Base-by-base conservation (phyloP, 1,140 invertebrate species). In the Neotoxoptera formosana region DNA sequence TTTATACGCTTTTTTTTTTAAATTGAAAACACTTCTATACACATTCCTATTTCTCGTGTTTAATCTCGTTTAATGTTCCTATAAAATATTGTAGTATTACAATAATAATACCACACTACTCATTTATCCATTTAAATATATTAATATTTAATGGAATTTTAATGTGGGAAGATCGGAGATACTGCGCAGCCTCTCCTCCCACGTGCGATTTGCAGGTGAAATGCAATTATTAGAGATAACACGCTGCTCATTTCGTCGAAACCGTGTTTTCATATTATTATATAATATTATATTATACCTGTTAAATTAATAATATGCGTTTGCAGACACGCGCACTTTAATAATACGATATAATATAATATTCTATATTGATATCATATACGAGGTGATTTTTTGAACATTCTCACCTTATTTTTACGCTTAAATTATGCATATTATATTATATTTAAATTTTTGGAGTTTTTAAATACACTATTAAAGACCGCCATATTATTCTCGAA, bases 101-200 rank as follows among this genome's bases (percentile, higher is more conserved):
- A n/a, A n/a, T n/a, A n/a, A n/a, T n/a, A 76, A 76, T 76, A 76
- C n/a, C 30, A 76, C 60, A 76, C n/a, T 14, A 76, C 60, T 76
- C 60, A 76, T 76, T 17, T 76, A 76, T 76, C 60, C 30, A 34
- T 76, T 76, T 76, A n/a, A 76, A 76, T 76, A n/a, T 76, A n/a
- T 76, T 76, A 76, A 76, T 76, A n/a, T 76, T 76, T n/a, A 76
- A 76, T 76, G 60, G 30, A n/a, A 76, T 76, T 17, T 76, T n/a
- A 20, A 76, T 76, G 60, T 76, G 30, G n/a, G 30, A n/a, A n/a
- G 60, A 76, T 76, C 17, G n/a, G 14, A 76, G 60, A 76, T 76
- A 76, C 60, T n/a, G 60, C 6, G 60, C 17, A 17, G 30, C 14
- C 60, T n/a, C n/a, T 76, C 30, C 14, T n/a, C 60, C 60, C 60